Evolutionary conservation across 2,888 invertebrate species (phyloP), one percentile per base, ranked within the genome.

Genomic region (Dorcus hopei): DNA sequence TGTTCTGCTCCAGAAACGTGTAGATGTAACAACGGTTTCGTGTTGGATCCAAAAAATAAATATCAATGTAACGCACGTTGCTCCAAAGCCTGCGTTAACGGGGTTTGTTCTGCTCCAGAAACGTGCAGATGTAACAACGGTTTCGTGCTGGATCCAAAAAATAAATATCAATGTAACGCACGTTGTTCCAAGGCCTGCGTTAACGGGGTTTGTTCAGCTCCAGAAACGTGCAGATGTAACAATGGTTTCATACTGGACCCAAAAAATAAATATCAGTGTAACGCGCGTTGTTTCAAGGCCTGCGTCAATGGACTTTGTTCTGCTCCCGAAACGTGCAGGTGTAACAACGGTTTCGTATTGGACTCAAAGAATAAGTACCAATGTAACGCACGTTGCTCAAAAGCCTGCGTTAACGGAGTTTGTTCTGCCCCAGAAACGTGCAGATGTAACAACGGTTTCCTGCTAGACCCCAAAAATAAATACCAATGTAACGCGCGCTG

Each of bases 271-370:
- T 62, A 64, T 47, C 54, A 59, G 11, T 77, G 77, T 48, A 52
- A 58, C 23, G 70, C 75, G 1, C 50, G 56, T 0, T 76, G 76
- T 58, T 59, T 56, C 3, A 58, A 56, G 39, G 48, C 62, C 8
- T 64, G 66, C 50, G 8, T 58, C 3, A 67, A 70, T 56, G 65
- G 67, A 39, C 52, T 52, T 8, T 77, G 77, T 51, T 54, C 60
- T 7, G 55, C 61, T 3, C 66, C 64, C 33, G 63, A 68, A 49
- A 61, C 58, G 2, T 67, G 67, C 40, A 49, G 59, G 1, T 65
- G 65, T 11, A 54, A 58, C 11, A 41, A n/a, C 11, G 61, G 61
- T 7, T 61, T 52, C 40, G 9, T 40, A 0, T 19, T 57, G 23
- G 62, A 58, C 23, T 8, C 49, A 3, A 59, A 60, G 19, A 57